phyloP scores from a whole-genome alignment of 2,888 invertebrate species.

The Tribolium freemani region DNA sequence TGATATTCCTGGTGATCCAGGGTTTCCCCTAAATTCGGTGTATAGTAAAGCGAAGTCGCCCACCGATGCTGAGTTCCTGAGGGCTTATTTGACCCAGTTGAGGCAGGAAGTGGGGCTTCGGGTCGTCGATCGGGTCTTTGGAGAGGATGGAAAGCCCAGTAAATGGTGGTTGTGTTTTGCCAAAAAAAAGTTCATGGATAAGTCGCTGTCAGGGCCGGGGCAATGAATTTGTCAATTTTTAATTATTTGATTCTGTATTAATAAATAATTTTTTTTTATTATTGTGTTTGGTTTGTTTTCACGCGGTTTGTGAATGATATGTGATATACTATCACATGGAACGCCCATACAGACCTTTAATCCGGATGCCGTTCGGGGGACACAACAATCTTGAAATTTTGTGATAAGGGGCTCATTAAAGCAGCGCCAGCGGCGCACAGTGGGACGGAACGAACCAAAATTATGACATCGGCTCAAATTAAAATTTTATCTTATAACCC shows the following conservation, averaged over 20 bases:
- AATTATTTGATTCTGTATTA: not conserved
- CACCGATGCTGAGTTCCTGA: slow-evolving; percentile 89
- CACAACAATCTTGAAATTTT: not conserved
- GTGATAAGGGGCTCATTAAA: not conserved
- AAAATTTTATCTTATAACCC: too few species aligned
- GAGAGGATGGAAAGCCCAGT: slow-evolving; percentile 94
- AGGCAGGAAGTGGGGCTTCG: slow-evolving; percentile 95
- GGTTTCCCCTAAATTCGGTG: slow-evolving; percentile 83
- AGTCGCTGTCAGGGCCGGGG: slow-evolving; percentile 92
- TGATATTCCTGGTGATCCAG: slow-evolving; percentile 95
- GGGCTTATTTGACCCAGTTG: slow-evolving; percentile 93
- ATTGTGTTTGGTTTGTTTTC: not conserved
- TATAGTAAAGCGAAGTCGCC: slow-evolving; percentile 88
- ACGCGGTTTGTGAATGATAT: slow-evolving; percentile 7
- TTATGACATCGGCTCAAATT: too few species aligned
- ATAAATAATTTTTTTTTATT: not conserved
- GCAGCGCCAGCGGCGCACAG: too few species aligned
- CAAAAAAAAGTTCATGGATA: slow-evolving; percentile 99
- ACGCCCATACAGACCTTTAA: slow-evolving; percentile 17
- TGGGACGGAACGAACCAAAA: too few species aligned
- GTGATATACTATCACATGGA: slow-evolving; percentile 6
- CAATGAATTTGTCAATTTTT: slow-evolving; percentile 68
- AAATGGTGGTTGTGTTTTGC: slow-evolving; percentile 99
- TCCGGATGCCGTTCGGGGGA: slow-evolving; percentile 6
- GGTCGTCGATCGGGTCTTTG: slow-evolving; percentile 93